Base-by-base conservation (phyloP, 1,140 invertebrate species). In the Oscheius sp. region DNA sequence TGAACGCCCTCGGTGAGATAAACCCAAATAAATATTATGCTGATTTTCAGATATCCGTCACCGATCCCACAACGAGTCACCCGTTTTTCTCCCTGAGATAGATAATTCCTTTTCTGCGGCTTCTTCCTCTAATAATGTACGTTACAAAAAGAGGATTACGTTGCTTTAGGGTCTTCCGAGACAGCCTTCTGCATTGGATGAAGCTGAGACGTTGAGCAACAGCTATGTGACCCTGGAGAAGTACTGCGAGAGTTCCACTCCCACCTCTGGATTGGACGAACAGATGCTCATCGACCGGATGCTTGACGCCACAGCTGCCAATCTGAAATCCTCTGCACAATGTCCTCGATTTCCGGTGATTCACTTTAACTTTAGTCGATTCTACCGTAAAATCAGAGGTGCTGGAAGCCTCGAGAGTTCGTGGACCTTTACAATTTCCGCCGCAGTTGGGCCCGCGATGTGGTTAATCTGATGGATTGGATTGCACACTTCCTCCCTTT, bases 31-130 rank as follows among this genome's bases (percentile, higher is more conserved):
- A n/a, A n/a, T n/a, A n/a, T n/a, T n/a, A n/a, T n/a, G n/a, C n/a
- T n/a, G n/a, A n/a, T n/a, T n/a, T n/a, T n/a, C n/a, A n/a, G 49
- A 55, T 23, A 55, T 55, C 49, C 49, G 49, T 4, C 49, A 55
- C 15, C 49, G 49, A 4, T 20, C 49, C 23, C 15, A 26, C 7
- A 55, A 55, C 49, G 49, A 55, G 49, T 55, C 49, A 23, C 49
- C 49, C 7, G 49, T 55, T 7, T 26, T 55, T 4, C 23, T 55
- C 7, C 49, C 49, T 4, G 49, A 55, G 23, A 55, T 55, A 7
- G 49, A 55, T 7, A 26, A n/a, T n/a, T n/a, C 38, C 38, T 42
- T n/a, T 42, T 10, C 38, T 42, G 38, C 38, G 7, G 38, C 7
- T 42, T n/a, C 7, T 10, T 42, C 38, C 38, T 42, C 7, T 7